Evolutionary conservation across 2,113 vertebrate genomes (phyloP), one percentile per base, ranked within the genome.

Genomic region (Sciurus niger): DNA sequence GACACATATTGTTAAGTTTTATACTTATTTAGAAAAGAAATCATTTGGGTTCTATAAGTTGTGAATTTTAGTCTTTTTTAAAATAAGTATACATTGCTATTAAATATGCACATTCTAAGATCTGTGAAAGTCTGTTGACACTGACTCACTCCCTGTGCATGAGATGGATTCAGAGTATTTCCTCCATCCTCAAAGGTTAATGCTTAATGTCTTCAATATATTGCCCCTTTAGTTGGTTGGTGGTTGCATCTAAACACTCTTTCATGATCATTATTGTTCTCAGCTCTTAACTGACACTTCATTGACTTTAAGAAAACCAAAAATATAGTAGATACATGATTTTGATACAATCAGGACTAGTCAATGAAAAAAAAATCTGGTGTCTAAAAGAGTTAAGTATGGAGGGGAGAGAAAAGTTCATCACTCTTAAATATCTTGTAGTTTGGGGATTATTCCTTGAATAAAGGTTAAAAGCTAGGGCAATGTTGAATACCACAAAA

Each of bases 31-130:
- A 37, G 80, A 92, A 92, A 91, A 55, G n/a, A 77, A 96, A 46
- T 96, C 32, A 72, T 90, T 96, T 80, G 48, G 34, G 73, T 79
- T 88, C 68, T 93, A 12, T 73, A 82, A 92, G 87, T 86, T 73
- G 68, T 58, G 78, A 37, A 65, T 95, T 97, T 89, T 6, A 20
- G 48, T 89, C 28, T 90, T 91, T 73, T 72, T 37, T 4, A 20
- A 22, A 37, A 22, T 40, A 40, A 73, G 60, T 63, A 43, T 76
- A 83, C 28, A 6, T 70, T 89, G 67, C 63, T 89, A 55, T 55
- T 94, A 73, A 70, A 86, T 48, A 76, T 80, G 11, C 4, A 13
- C 34, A 53, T 93, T 73, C 28, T 70, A 58, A 74, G 74, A 46
- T 68, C 55, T 94, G 0, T 90, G 68, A 67, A 94, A 84, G 12